Evolutionary conservation across 2,113 vertebrate species (phyloP), one percentile per base, ranked within the genome.

Genomic region (Mustela nigripes): DNA sequence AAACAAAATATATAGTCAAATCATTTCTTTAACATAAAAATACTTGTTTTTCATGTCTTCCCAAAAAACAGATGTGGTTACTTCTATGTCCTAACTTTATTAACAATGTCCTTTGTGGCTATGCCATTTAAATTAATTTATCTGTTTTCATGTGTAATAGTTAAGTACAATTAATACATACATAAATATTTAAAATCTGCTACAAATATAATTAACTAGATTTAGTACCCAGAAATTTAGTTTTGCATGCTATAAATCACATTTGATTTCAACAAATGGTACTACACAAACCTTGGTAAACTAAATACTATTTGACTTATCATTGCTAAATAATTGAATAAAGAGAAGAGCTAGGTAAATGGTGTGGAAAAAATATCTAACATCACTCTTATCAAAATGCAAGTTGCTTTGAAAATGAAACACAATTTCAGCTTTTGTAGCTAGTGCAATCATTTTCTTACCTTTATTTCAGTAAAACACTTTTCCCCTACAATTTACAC

Each of bases 241-340:
- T 98, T 98, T 98, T 36, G 19, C 3, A 8, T 92, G 31, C 36
- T 94, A 73, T 97, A 97, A 97, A 93, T 97, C 5, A 96, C 67
- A 97, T 98, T 90, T 97, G 63, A 98, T 89, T 97, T 97, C 92
- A 98, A 45, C 60, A 98, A 97, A 93, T 56, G 7, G 14, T 88
- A 18, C 18, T 18, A 15, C 28, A 92, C 18, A 98, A 94, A 95
- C 31, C 45, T 58, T 93, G 74, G 62, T 90, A 97, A 98, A 97
- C n/a, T 89, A 97, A 98, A 95, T 89, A 65, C 7, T 95, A 33
- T 95, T 98, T 98, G 92, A 97, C 79, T 98, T 98, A 95, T 96
- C 0, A 0, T 73, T 97, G 39, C 19, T 97, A 97, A 98, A 96
- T 98, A 97, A 98, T 87, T 97, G 87, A 98, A 97, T 95, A 98